Conservation (phyloP, 2,797 vertebrate genomes). For the Zalophus californianus region DNA sequence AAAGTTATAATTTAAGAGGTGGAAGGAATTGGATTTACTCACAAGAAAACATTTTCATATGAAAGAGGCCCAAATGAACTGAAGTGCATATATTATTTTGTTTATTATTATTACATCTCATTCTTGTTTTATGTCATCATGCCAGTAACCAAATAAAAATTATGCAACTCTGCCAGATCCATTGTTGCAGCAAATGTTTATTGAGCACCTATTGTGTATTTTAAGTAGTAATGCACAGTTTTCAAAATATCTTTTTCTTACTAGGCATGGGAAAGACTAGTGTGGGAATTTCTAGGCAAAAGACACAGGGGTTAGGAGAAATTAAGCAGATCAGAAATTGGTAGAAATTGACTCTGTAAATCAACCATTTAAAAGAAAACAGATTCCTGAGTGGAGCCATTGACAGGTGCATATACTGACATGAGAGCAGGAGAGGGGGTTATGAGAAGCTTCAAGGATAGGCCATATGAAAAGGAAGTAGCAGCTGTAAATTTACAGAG, state of each 20-base stretch:
- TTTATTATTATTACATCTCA: neutral
- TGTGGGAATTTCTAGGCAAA: neutral
- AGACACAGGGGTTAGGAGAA: neutral
- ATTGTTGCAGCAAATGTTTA: neutral
- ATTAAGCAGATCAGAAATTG: neutral
- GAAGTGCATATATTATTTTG: neutral
- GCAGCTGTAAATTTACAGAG: neutral
- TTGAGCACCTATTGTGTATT: neutral
- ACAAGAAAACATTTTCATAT: neutral
- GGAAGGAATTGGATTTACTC: neutral
- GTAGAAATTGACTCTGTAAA: neutral
- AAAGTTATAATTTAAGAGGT: conserved; percentile 16
- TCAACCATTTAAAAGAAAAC: neutral
- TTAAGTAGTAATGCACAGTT: neutral
- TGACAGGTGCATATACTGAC: neutral
- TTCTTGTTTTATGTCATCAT: neutral
- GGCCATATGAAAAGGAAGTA: neutral
- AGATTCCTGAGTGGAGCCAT: neutral
- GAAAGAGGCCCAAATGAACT: neutral
- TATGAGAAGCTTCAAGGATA: neutral
- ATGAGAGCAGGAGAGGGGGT: neutral
- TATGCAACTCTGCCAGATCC: neutral
- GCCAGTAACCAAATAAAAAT: neutral
- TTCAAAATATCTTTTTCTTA: neutral
- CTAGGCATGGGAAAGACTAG: neutral